A percentile compares a stretch with the other conserved stretches of the same genome.
Evolutionary conservation across 2,888 invertebrate genomes (phyloP).

Genomic region (Machimus atricapillus): DNA sequence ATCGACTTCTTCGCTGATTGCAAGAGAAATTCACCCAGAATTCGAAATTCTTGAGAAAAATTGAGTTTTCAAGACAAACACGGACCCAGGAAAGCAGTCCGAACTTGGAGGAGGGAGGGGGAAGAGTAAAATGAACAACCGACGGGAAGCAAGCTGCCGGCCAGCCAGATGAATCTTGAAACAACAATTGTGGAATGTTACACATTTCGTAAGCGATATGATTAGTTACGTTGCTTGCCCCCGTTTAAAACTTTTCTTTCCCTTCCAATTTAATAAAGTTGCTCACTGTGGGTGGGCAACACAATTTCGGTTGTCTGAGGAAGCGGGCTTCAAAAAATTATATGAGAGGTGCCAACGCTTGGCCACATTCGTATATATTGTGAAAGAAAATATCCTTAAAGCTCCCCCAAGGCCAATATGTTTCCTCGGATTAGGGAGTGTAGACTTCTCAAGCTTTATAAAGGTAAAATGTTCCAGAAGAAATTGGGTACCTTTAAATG

Average conservation of each 20-base stretch:
- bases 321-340: not conserved
- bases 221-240: not conserved
- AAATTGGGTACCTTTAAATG: not conserved
- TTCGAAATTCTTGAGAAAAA: conserved; percentile 29
- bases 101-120: not conserved
- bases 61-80: conserved; percentile 35
- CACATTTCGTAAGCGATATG: not conserved
- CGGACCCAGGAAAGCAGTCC: not conserved
- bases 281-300: not conserved
- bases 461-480: not conserved
- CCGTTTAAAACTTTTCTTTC: not conserved
- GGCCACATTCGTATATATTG: not conserved
- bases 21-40: conserved; percentile 21
- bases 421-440: not conserved
- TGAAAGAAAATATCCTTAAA: not conserved
- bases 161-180: not conserved
- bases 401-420: not conserved
- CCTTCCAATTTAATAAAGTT: not conserved
- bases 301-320: not conserved
- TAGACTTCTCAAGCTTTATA: not conserved
- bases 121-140: not conserved
- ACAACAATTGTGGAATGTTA: conserved; percentile 1
- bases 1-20: conserved; percentile 23
- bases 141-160: not conserved
- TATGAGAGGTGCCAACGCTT: not conserved